Evolutionary conservation across 2,888 invertebrate genomes (phyloP), one percentile per base, ranked within the genome.

Genomic region (Deladenus siricidicola): DNA sequence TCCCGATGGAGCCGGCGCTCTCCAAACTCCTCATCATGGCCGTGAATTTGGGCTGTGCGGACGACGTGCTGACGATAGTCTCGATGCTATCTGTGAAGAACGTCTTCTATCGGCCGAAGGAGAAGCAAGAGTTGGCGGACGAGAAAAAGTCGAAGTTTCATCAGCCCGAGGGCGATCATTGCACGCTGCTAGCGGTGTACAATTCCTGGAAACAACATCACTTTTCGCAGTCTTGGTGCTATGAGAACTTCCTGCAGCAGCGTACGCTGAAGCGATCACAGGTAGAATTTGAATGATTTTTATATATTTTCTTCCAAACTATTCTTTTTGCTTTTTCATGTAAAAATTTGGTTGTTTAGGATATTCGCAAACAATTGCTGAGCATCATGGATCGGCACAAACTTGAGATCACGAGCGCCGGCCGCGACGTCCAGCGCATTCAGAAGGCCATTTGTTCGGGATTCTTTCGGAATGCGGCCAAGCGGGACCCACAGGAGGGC

Each of bases 21-120:
- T 90, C 93, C 0, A 99, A 99, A 84, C 91, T 99, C 86, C 83
- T 99, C 3, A 98, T 99, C 62, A 96, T 96, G 94, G 94, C 94
- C 0, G 96, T 98, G 0, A 90, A 96, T 24, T 83, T 94, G 48
- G 89, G 90, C 71, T 99, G 98, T 78, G 91, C 92, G 0, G 98
- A 99, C 80, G 98, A 99, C 83, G 89, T 98, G 66, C 84, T 99
- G 8, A 98, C 98, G 0, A 90, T 99, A 60, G 96, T 98, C 0
- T 93, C 94, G 10, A 98, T 98, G 98, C 83, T 99, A 53, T 93
- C 92, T 68, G 93, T 98, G 0, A 96, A 98, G 80, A 98, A 98
- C 82, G 94, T 98, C 0, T 99, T 98, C 83, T 91, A 91, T 75
- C 81, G 86, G 78, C 84, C 84, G 6, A 84, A 84, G 52, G 93